Conservation (phyloP, 2,888 invertebrate species). For the Melanostoma mellinum region DNA sequence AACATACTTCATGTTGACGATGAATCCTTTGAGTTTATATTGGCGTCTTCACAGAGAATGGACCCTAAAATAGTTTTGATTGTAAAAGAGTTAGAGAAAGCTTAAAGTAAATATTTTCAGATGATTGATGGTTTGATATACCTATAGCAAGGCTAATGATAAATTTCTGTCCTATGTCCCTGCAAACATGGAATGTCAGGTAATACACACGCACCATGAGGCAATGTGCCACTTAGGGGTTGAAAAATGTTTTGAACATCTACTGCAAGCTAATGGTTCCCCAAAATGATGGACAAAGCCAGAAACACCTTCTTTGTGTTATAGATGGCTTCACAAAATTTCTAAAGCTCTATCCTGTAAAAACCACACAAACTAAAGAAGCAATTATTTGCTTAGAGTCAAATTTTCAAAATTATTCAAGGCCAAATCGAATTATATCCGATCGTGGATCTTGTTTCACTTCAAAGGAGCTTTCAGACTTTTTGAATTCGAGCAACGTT, state of each 20-base stretch:
- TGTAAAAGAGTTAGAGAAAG: conserved; percentile 51
- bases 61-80: conserved; percentile 70
- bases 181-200: conserved; percentile 14
- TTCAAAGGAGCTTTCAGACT: conserved; percentile 76
- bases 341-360: conserved; percentile 76
- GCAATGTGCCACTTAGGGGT: conserved; percentile 14
- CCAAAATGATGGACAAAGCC: conserved; percentile 28
- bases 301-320: conserved; percentile 76
- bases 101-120: not conserved
- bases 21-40: conserved; percentile 27
- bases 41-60: conserved; percentile 43
- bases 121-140: conserved; percentile 15
- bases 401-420: conserved; percentile 63
- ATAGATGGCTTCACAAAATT: conserved; percentile 80
- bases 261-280: conserved; percentile 21
- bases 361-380: conserved; percentile 26
- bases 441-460: conserved; percentile 80
- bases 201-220: conserved; percentile 15
- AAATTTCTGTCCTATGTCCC: conserved; percentile 28
- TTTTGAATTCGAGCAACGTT: conserved; percentile 74
- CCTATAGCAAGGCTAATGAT: not conserved
- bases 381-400: conserved; percentile 74
- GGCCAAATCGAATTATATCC: conserved; percentile 76
- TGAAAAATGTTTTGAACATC: not conserved
- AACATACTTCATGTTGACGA: conserved; percentile 40